Evolutionary conservation across 2,888 invertebrate species (phyloP), one percentile per base, ranked within the genome.

Genomic region (Drosophila nr. medialis): DNA sequence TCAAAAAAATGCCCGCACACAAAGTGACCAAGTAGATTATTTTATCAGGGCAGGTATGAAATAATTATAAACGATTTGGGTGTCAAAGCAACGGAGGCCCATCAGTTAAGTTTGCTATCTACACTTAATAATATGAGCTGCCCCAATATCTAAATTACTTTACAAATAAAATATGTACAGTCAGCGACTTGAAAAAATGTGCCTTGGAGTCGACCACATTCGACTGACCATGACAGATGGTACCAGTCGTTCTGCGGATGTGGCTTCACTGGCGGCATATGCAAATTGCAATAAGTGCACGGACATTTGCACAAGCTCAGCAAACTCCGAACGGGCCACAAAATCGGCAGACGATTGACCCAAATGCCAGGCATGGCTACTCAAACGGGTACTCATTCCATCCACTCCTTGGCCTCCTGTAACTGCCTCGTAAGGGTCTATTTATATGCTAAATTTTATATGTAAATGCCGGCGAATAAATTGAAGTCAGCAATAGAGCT

Each of bases 391-490:
- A 27, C 45, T 27, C 58, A 21, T 24, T 45, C 15, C 45, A 10
- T 24, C 21, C 5, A n/a, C 53, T 55, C 21, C 30, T 4, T 42
- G 45, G 36, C 21, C 54, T 11, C 24, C 56, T 45, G n/a, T 18
- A 36, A 40, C 64, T 61, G 69, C 72, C 63, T 70, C 61, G 75
- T 66, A 80, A 69, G 80, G 56, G 60, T 71, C 88, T 83, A 89
- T 87, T 87, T 83, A 77, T 88, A 87, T 89, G 86, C 87, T 70
- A 82, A 87, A 78, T 78, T 75, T 72, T 24, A 64, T 78, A 89
- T 89, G 87, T 73, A 89, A 89, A 86, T 89, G 80, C 42, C 79
- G 65, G 48, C 81, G 77, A 75, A 89, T 85, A 85, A 81, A 86
- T 88, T 83, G 61, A 62, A 81, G 81, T 64, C 72, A 62, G 64